These are phyloP conservation scores for Anoplophora glabripennis DNA, from an alignment of 1,140 invertebrate species.

Conservation along the genomic window DNA sequence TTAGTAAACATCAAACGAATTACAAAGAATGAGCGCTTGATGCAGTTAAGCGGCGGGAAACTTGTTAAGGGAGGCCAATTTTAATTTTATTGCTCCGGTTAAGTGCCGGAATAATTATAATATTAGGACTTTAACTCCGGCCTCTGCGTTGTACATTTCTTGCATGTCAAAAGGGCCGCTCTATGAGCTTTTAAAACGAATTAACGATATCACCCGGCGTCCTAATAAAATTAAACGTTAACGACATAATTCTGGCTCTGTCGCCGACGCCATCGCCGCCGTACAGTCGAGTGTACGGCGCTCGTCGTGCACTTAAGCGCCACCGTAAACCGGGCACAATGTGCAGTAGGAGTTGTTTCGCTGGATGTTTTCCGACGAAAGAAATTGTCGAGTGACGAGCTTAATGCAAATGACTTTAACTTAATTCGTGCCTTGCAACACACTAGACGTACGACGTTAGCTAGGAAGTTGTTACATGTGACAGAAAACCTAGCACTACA, in stretches of 20 bases:
- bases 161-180: constrained; percentile 24
- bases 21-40: constrained; percentile 31
- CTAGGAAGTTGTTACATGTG: too few species aligned
- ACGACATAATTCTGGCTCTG: constrained; percentile 10
- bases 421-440: too few species aligned
- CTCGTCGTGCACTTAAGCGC: too few species aligned
- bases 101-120: constrained; percentile 36
- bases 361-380: too few species aligned
- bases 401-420: too few species aligned
- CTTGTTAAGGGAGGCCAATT: constrained; percentile 31
- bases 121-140: constrained; percentile 28
- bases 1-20: constrained; percentile 34
- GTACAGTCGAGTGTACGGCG: too few species aligned
- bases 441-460: too few species aligned
- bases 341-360: too few species aligned
- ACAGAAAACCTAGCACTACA: too few species aligned
- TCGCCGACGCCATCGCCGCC: too few species aligned
- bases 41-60: constrained; percentile 28
- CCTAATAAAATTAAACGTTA: constrained; percentile 22
- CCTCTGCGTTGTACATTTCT: constrained; percentile 27
- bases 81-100: constrained; percentile 34
- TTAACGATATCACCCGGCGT: constrained; percentile 19
- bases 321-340: too few species aligned
- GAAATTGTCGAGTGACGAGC: too few species aligned
- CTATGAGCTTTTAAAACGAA: constrained; percentile 13